These are phyloP conservation scores for Meteorus cinctellus DNA, from an alignment of 2,888 invertebrate species.

Conservation along the genomic window DNA sequence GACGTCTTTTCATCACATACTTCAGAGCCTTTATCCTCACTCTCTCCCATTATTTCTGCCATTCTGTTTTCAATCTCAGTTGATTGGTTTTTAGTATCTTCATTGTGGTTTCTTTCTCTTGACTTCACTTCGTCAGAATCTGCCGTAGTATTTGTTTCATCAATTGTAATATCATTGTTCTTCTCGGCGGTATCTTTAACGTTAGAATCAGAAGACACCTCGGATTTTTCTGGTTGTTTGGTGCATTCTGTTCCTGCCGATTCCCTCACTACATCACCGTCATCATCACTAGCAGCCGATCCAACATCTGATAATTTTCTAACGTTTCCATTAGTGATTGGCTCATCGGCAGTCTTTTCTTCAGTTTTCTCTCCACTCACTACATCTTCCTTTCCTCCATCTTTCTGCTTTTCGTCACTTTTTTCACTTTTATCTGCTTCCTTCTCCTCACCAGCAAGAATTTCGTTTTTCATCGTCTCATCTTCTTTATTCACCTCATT, in stretches of 20 bases:
- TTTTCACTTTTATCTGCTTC: not conserved
- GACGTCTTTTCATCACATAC: conserved; percentile 1
- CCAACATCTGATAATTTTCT: not conserved
- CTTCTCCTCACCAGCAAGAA: conserved; percentile 22
- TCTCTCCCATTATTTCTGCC: conserved; percentile 22
- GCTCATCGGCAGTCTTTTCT: not conserved
- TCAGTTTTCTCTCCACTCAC: conserved; percentile 5
- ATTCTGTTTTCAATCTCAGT: conserved; percentile 21
- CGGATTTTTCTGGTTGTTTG: not conserved
- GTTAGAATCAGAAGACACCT: not conserved
- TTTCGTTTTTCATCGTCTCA: not conserved
- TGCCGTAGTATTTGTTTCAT: not conserved
- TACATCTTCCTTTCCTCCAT: too few species aligned
- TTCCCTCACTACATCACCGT: conserved; percentile 1
- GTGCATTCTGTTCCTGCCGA: not conserved
- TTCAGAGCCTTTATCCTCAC: not conserved
- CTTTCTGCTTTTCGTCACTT: not conserved
- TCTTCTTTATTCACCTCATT: not conserved
- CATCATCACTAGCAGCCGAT: conserved; percentile 1
- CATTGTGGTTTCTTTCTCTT: not conserved
- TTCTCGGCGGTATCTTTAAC: conserved; percentile 25
- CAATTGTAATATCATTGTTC: not conserved
- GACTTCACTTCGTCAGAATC: not conserved
- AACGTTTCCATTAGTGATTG: not conserved
- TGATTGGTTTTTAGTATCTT: not conserved